phyloP scores from a whole-genome alignment of 2,888 invertebrate genomes.

The Mythimna impura region DNA sequence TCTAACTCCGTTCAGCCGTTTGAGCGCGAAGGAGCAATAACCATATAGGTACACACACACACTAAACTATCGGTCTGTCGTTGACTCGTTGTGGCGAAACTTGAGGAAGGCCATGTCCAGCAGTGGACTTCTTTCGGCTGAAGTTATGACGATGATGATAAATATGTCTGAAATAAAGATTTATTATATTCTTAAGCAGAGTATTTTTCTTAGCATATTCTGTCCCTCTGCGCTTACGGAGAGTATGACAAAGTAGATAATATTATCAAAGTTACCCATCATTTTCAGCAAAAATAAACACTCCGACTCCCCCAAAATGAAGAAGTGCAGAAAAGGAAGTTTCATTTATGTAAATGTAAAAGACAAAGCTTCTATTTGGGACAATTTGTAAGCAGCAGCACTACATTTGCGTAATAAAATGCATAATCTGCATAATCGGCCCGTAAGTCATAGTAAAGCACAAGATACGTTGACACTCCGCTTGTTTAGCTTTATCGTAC shows the following conservation, averaged over 20 bases:
- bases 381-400: slow-evolving; percentile 80
- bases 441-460: slow-evolving; percentile 75
- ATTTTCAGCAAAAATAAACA: slow-evolving; percentile 4
- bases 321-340: slow-evolving; percentile 4
- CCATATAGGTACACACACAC: not conserved
- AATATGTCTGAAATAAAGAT: no score
- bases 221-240: no score
- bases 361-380: slow-evolving; percentile 69
- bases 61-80: no score
- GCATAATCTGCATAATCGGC: slow-evolving; percentile 78
- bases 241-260: not conserved
- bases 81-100: no score
- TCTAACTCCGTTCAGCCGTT: no score
- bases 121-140: no score
- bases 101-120: no score
- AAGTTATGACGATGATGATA: no score
- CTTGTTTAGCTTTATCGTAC: slow-evolving; percentile 41
- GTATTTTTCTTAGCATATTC: no score
- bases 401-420: slow-evolving; percentile 78
- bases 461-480: slow-evolving; percentile 67
- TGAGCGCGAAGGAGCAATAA: no score
- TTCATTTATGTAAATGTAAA: slow-evolving; percentile 32
- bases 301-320: slow-evolving; percentile 3
- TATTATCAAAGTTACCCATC: not conserved
- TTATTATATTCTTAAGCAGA: no score